Conservation (phyloP, 2,797 vertebrate genomes). For the Rhynchotus rufescens region DNA sequence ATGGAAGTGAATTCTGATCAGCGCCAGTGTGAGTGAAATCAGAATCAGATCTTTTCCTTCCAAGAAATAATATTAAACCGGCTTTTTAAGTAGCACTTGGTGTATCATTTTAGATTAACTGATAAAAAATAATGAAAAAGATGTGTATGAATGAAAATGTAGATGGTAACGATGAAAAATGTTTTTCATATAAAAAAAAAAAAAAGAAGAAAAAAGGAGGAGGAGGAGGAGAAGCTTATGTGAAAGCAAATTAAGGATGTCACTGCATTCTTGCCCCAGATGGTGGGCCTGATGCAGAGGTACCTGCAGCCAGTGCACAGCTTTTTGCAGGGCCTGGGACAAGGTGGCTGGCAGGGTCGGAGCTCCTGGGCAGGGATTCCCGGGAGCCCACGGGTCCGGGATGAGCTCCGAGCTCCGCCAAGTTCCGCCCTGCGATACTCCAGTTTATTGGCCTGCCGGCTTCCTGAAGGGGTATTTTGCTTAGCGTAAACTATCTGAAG, state of each 20-base stretch:
- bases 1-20: neutral
- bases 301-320: neutral
- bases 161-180: neutral
- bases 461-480: slow-evolving; percentile 11
- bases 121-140: slow-evolving; percentile 64
- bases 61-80: slow-evolving; percentile 42
- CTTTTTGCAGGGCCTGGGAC: neutral
- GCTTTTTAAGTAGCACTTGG: slow-evolving; percentile 54
- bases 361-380: neutral
- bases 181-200: slow-evolving; percentile 17
- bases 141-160: slow-evolving; percentile 21
- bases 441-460: neutral
- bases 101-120: slow-evolving; percentile 61
- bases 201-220: neutral
- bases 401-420: too few species aligned
- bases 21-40: neutral
- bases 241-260: slow-evolving; percentile 13
- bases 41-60: slow-evolving; percentile 4
- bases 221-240: neutral
- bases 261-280: neutral
- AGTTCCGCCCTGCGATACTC: too few species aligned
- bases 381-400: neutral
- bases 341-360: neutral
- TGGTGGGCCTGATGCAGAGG: neutral
- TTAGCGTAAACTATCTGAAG: slow-evolving; percentile 58